phyloP scores from a whole-genome alignment of 2,888 invertebrate genomes.

The Scelioninae gen. 1 region DNA sequence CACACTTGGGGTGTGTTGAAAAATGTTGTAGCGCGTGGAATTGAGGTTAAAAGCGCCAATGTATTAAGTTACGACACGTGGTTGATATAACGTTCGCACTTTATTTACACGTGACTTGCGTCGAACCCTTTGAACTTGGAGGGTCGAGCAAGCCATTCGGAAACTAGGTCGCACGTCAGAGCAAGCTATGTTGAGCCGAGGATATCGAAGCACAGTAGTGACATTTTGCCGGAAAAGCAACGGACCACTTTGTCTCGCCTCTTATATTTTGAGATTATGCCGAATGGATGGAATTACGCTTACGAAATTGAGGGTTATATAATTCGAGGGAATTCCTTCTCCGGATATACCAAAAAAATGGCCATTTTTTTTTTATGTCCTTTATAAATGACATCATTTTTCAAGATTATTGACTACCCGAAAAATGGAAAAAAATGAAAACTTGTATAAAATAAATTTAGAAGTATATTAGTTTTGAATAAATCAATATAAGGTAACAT shows the following conservation, averaged over 20 bases:
- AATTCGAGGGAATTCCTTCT: neutral
- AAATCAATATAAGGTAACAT: no score
- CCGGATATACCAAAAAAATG: neutral
- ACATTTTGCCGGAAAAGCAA: slow-evolving; percentile 50
- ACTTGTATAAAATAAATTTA: no score
- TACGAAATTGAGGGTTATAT: slow-evolving; percentile 26
- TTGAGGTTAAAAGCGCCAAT: slow-evolving; percentile 52
- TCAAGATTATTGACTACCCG: no score
- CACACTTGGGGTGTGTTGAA: slow-evolving; percentile 29
- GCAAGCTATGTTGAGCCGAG: slow-evolving; percentile 49
- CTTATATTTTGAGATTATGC: neutral
- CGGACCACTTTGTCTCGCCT: slow-evolving; percentile 32
- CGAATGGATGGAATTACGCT: slow-evolving; percentile 15
- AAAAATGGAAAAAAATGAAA: no score
- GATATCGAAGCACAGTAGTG: slow-evolving; percentile 36
- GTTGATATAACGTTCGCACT: slow-evolving; percentile 62
- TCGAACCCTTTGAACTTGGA: slow-evolving; percentile 78
- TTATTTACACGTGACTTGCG: slow-evolving; percentile 77
- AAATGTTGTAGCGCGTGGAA: slow-evolving; percentile 45
- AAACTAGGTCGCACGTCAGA: slow-evolving; percentile 79
- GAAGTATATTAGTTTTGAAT: no score
- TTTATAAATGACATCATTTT: neutral
- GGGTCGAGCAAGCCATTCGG: slow-evolving; percentile 77
- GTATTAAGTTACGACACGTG: slow-evolving; percentile 65
- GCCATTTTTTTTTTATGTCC: neutral